phyloP scores from a whole-genome alignment of 2,797 vertebrate species.

The Rhabdophis nuchalis region DNA sequence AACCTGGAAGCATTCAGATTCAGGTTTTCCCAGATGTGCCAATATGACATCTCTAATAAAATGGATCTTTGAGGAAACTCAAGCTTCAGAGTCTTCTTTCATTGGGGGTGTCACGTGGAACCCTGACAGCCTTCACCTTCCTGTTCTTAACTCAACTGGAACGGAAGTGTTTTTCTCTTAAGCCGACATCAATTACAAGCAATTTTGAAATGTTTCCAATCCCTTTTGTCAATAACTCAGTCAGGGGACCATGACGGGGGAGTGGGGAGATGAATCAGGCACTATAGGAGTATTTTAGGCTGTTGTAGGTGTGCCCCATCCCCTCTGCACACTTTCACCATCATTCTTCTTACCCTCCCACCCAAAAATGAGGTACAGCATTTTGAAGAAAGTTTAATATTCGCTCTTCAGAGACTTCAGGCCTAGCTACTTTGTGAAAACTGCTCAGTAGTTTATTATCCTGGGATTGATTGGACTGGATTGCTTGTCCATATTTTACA shows the following conservation, averaged over 20 bases:
- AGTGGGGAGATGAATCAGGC: neutral
- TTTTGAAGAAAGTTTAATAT: neutral
- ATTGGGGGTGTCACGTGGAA: too few relatives aligned
- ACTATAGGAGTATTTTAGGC: neutral
- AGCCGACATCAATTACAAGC: neutral
- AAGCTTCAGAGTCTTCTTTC: too few relatives aligned
- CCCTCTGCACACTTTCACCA: neutral
- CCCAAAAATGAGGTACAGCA: neutral
- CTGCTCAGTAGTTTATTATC: neutral
- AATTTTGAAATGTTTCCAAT: neutral
- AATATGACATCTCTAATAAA: too few relatives aligned
- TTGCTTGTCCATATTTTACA: neutral
- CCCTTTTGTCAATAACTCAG: neutral
- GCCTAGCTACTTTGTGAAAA: neutral
- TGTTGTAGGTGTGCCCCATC: neutral
- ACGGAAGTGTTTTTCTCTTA: neutral
- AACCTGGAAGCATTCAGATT: too few relatives aligned
- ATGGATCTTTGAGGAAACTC: too few relatives aligned
- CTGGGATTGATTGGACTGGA: neutral
- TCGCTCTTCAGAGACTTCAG: neutral
- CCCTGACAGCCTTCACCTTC: neutral
- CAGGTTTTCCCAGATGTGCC: too few relatives aligned
- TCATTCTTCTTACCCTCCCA: neutral
- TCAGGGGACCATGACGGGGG: neutral
- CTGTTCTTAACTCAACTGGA: neutral